These are phyloP conservation scores for Pseudopleuronectes americanus DNA, from an alignment of 2,797 vertebrate species.

Conservation along the genomic window DNA sequence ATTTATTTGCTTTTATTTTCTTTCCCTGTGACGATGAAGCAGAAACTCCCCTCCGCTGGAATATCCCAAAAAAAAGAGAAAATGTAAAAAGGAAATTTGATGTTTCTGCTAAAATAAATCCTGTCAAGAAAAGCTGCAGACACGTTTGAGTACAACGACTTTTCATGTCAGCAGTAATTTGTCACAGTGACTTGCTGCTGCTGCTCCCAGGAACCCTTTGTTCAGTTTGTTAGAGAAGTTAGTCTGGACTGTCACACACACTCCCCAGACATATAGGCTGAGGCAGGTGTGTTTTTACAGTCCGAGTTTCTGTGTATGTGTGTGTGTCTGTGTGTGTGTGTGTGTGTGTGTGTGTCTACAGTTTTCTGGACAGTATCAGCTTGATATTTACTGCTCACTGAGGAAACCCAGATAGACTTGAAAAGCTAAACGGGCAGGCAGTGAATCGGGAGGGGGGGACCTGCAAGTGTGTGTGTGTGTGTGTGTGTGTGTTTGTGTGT, in stretches of 20 bases:
- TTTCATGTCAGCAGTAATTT: slow-evolving; percentile 40
- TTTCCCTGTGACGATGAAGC: not conserved
- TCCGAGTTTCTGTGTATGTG: slow-evolving; percentile 21
- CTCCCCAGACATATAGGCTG: slow-evolving; percentile 13
- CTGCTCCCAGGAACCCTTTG: slow-evolving; percentile 47
- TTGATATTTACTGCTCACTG: slow-evolving; percentile 41
- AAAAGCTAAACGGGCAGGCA: slow-evolving; percentile 31
- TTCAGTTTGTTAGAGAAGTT: slow-evolving; percentile 29
- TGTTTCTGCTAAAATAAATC: not conserved
- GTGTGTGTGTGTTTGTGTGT: not conserved
- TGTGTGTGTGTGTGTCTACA: slow-evolving; percentile 6
- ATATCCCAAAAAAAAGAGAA: not conserved
- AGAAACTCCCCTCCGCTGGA: not conserved
- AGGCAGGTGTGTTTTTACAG: slow-evolving; percentile 60
- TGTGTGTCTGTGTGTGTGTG: slow-evolving; percentile 27
- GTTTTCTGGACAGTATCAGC: slow-evolving; percentile 57
- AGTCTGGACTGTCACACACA: slow-evolving; percentile 38
- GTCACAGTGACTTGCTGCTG: slow-evolving; percentile 36
- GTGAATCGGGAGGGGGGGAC: slow-evolving; percentile 19
- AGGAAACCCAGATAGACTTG: slow-evolving; percentile 52
- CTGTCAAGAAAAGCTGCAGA: slow-evolving; percentile 9
- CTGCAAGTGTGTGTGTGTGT: slow-evolving; percentile 6
- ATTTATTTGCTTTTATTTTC: not conserved
- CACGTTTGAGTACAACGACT: not conserved
- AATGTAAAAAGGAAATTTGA: not conserved